Percentiles rank a stretch among this genome's conserved stretches.
Conservation (phyloP, 2,797 vertebrate species). For the Discoglossus pictus region DNA sequence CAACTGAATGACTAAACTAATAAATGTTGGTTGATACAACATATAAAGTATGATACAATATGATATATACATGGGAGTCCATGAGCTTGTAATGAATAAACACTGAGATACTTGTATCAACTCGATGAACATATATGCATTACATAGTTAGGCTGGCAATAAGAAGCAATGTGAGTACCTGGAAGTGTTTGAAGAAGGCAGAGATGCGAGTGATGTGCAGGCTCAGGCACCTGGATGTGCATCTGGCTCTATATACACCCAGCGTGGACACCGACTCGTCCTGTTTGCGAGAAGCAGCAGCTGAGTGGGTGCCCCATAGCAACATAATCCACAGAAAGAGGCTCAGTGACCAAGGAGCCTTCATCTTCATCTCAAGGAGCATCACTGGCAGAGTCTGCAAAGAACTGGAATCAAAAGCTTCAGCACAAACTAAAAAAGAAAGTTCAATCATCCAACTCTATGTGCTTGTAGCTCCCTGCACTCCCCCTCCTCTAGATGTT, state of each 20-base stretch:
- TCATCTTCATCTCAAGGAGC: slow-evolving; percentile 72
- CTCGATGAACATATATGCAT: no score
- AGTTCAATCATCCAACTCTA: slow-evolving; percentile 67
- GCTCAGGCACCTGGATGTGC: slow-evolving; percentile 91
- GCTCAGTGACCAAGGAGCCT: slow-evolving; percentile 65
- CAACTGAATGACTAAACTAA: no score
- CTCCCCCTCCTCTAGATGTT: slow-evolving; percentile 35
- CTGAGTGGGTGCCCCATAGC: slow-evolving; percentile 66
- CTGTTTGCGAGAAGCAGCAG: slow-evolving; percentile 73
- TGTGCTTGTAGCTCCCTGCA: slow-evolving; percentile 23
- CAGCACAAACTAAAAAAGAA: slow-evolving; percentile 62
- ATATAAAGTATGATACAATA: no score
- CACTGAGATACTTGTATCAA: no score
- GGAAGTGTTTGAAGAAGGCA: slow-evolving; percentile 86
- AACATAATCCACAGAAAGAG: slow-evolving; percentile 82
- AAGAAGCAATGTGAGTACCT: no score
- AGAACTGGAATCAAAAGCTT: slow-evolving; percentile 58
- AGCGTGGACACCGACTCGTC: slow-evolving; percentile 81
- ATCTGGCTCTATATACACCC: slow-evolving; percentile 84
- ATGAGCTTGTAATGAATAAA: no score
- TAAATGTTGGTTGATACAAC: no score
- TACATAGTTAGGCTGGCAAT: no score
- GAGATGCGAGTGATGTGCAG: slow-evolving; percentile 96
- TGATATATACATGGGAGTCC: no score
- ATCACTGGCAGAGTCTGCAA: no score